Evolutionary conservation across 2,888 invertebrate genomes (phyloP), one percentile per base, ranked within the genome.

Genomic region (Mechanitis messenoides): DNA sequence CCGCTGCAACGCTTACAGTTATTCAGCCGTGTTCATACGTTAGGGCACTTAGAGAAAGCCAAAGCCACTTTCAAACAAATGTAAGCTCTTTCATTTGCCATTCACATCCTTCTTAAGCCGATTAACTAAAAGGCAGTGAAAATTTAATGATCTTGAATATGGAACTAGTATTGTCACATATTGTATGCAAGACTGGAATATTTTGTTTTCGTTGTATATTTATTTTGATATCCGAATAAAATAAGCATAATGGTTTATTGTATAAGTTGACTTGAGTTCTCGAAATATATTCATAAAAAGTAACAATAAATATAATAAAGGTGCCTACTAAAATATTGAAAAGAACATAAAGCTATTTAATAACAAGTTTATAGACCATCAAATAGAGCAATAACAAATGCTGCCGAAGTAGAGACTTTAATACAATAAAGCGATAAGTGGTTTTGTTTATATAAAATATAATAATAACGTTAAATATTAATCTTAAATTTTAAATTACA

Each of bases 1-100:
- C 77, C 84, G 83, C 80, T 87, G 85, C 86, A 86, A 80, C 84
- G 84, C 86, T 84, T 78, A 77, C 80, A 77, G 81, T 82, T 84
- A 86, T 87, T 86, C 85, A 87, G 78, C 70, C 78, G 69, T 71
- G 77, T 78, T 77, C 74, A 80, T 82, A 82, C 83, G 81, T 78
- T 79, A 74, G 71, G 83, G 84, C 85, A 86, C 87, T 87, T 87
- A 86, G 81, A 81, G 81, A 78, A 81, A 79, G 82, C 79, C 79
- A 80, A 82, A 83, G 83, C 84, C 79, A 84, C 84, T 83, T 81
- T 82, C 84, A 85, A 85, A 87, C 87, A 85, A 87, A 86, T 87
- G 84, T 85, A 87, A 86, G 83, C 84, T 81, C 80, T 82, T 83
- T 80, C 81, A 75, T 81, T 78, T 78, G 74, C 74, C 78, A 77